Base-by-base conservation (phyloP, 2,888 invertebrate species). In the Rhagonycha fulva region DNA sequence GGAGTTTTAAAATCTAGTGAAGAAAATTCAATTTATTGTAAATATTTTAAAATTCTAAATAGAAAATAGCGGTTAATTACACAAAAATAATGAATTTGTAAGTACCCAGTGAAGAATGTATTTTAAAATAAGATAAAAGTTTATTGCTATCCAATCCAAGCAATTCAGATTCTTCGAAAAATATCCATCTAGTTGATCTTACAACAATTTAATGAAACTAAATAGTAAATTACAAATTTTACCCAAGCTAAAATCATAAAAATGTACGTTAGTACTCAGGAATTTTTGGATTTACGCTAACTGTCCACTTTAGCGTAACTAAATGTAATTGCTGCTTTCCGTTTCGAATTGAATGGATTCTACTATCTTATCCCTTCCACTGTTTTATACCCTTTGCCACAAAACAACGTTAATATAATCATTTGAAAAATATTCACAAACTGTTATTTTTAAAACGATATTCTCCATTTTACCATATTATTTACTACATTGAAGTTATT, bases 11-110 rank as follows among this genome's bases (percentile, higher is more conserved):
- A 66, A 66, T 66, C 63, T 66, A 66, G 63, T 19, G 26, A 66
- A 19, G 63, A n/a, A 66, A 66, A 66, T 66, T 66, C 63, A 66
- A 66, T 66, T 66, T 66, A n/a, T 66, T 66, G 24, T 26, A 66
- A 24, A 66, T 66, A 24, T 66, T 24, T 24, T 12, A 12, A n/a
- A 26, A 24, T 7, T 23, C n/a, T 14, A n/a, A 66, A 23, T 24
- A 66, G 24, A 24, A 66, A 12, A 66, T 24, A 66, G 63, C 24
- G 12, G 9, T 66, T 66, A 66, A 66, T 66, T 66, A 66, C 63
- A n/a, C 24, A 66, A 66, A 66, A 26, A n/a, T 47, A 47, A 47
- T 47, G 47, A 47, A 47, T 47, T n/a, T n/a, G 7, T 7, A 47
- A n/a, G 47, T n/a, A 47, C 12, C n/a, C 2, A 26, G 26, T 26